Conservation (phyloP, 2,113 vertebrate species). For the Rhabdomys dilectus region DNA sequence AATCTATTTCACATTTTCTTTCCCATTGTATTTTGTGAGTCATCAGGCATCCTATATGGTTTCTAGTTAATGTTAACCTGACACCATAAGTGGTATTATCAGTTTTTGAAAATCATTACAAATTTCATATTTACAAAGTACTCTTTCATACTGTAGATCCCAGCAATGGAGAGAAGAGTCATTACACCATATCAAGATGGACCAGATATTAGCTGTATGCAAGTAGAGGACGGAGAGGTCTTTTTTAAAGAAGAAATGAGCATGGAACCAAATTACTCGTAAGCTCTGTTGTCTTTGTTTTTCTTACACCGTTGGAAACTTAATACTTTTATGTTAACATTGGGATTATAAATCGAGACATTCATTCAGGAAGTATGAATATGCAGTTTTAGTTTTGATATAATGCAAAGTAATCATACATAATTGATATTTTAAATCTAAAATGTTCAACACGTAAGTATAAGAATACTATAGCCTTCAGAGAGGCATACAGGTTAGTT, state of each 20-base stretch:
- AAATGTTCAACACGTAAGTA: constrained; percentile 3
- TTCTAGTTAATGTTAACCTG: constrained; percentile 26
- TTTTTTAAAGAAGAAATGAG: constrained; percentile 87
- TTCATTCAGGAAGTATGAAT: background rate
- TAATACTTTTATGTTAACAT: constrained; percentile 9
- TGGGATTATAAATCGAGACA: background rate
- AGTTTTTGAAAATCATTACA: background rate
- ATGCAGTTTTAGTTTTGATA: constrained; percentile 32
- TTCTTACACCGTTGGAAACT: background rate
- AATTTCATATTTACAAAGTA: constrained; percentile 48
- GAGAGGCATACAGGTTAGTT: background rate
- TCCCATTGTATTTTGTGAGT: background rate
- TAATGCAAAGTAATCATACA: constrained; percentile 38
- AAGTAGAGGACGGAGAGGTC: constrained; percentile 89
- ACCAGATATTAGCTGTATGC: constrained; percentile 94
- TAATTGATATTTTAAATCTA: constrained; percentile 22
- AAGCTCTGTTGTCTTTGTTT: constrained; percentile 60
- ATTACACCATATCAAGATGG: constrained; percentile 95
- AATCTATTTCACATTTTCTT: background rate
- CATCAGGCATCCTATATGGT: background rate
- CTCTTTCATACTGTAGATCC: constrained; percentile 89
- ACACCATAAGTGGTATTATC: fast-evolving
- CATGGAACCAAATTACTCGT: constrained; percentile 87
- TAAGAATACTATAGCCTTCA: constrained; percentile 21
- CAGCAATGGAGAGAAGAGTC: constrained; percentile 95